phyloP scores from a whole-genome alignment of 2,888 invertebrate species.

The Folsomia manolachei region DNA sequence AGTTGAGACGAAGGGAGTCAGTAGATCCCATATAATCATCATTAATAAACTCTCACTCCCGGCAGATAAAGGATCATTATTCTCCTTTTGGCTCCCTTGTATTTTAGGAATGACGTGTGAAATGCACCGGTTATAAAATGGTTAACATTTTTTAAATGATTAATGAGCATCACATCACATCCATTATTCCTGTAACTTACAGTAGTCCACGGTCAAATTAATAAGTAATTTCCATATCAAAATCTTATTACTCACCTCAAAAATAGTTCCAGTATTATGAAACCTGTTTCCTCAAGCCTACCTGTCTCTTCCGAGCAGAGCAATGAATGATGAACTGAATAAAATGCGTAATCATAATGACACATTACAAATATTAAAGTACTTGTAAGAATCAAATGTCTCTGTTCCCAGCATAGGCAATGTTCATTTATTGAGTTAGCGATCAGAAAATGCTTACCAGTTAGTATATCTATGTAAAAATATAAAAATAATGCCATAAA shows the following conservation, averaged over 20 bases:
- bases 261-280: background rate
- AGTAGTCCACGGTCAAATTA: constrained; percentile 43
- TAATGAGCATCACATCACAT: constrained; percentile 46
- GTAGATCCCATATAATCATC: constrained; percentile 41
- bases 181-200: constrained; percentile 24
- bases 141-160: constrained; percentile 48
- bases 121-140: constrained; percentile 50
- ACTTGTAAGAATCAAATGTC: background rate
- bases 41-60: constrained; percentile 42
- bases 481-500: background rate
- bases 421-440: no score
- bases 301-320: background rate
- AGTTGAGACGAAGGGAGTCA: constrained; percentile 12
- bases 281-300: background rate
- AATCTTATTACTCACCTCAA: constrained; percentile 13
- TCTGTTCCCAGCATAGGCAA: background rate
- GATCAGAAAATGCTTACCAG: no score
- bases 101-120: constrained; percentile 42
- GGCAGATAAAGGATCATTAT: constrained; percentile 32
- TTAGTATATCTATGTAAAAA: background rate
- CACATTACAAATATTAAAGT: background rate
- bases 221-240: constrained; percentile 41
- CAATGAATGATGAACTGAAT: background rate
- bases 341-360: background rate
- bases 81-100: constrained; percentile 18